Evolutionary conservation across 1,140 invertebrate species (phyloP).

Genomic region (Tetramorium alpestre): DNA sequence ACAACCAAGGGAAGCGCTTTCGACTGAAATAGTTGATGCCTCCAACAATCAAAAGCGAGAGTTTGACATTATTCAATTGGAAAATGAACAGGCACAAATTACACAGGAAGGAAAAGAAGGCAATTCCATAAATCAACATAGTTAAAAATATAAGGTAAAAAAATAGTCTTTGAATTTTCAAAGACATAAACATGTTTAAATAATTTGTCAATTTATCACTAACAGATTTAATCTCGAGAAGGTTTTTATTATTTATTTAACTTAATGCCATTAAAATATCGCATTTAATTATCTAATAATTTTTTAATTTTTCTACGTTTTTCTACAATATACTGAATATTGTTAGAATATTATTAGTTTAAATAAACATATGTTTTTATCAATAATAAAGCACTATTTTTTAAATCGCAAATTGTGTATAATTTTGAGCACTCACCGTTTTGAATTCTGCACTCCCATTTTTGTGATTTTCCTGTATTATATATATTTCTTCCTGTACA

Average conservation of each 20-base stretch:
- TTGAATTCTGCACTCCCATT: conserved; percentile 50
- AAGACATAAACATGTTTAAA: neutral
- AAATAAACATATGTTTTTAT: neutral
- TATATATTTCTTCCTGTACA: neutral
- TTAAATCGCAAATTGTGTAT: neutral
- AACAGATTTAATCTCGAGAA: neutral
- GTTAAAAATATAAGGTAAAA: neutral
- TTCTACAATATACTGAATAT: neutral
- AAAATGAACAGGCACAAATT: neutral
- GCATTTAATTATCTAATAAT: conserved; percentile 6
- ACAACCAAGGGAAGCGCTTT: neutral
- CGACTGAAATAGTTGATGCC: neutral
- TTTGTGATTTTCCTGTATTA: conserved; percentile 8
- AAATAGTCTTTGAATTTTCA: neutral
- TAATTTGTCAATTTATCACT: conserved; percentile 10
- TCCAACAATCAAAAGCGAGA: neutral
- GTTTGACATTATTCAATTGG: neutral
- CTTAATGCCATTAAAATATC: neutral
- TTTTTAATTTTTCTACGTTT: conserved; percentile 38
- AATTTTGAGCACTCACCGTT: conserved; percentile 41
- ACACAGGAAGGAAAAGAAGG: neutral
- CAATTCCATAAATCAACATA: neutral
- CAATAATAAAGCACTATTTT: neutral
- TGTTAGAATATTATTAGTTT: neutral
- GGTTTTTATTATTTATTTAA: conserved; percentile 28